Percentiles rank a stretch among this genome's conserved stretches.
These are phyloP conservation scores for Sylvicola fuscatus DNA, from an alignment of 2,888 invertebrate genomes.

Conservation along the genomic window DNA sequence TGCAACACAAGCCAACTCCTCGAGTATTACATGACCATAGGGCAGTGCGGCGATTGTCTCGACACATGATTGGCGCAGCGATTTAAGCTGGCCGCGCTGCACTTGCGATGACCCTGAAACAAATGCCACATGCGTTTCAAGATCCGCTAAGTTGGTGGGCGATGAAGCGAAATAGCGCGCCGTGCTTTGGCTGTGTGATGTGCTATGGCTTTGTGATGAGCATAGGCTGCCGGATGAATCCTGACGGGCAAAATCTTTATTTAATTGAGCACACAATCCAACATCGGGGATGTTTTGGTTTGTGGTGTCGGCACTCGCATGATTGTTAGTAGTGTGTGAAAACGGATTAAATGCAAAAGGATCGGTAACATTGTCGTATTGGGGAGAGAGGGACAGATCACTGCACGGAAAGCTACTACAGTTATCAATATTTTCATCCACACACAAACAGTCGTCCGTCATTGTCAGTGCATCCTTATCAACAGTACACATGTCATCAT, in stretches of 20 bases:
- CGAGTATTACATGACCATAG: slow-evolving; percentile 43
- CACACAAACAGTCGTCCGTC: too few species aligned
- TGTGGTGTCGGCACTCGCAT: too few species aligned
- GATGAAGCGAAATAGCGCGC: slow-evolving; percentile 39
- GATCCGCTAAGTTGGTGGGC: slow-evolving; percentile 34
- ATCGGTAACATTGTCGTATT: slow-evolving; percentile 7
- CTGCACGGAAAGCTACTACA: slow-evolving; percentile 2
- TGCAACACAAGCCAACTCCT: slow-evolving; percentile 44
- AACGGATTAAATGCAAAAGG: slow-evolving; percentile 8
- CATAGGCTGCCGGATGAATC: slow-evolving; percentile 39
- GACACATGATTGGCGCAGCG: slow-evolving; percentile 43
- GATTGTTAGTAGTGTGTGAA: slow-evolving; percentile 1
- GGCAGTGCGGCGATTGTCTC: slow-evolving; percentile 42
- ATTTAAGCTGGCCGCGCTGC: slow-evolving; percentile 21
- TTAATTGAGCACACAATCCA: background rate
- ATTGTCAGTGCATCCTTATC: background rate
- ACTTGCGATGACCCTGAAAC: slow-evolving; percentile 10
- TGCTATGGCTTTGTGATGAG: slow-evolving; percentile 33
- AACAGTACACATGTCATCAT: slow-evolving; percentile 1
- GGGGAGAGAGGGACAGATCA: slow-evolving; percentile 1
- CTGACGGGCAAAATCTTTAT: slow-evolving; percentile 23
- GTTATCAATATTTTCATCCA: background rate
- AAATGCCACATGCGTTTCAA: slow-evolving; percentile 25
- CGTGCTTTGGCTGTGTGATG: slow-evolving; percentile 44
- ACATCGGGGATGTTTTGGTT: background rate